Evolutionary conservation across 2,113 vertebrate species (phyloP).

Genomic region (Neolamprologus falcicula): DNA sequence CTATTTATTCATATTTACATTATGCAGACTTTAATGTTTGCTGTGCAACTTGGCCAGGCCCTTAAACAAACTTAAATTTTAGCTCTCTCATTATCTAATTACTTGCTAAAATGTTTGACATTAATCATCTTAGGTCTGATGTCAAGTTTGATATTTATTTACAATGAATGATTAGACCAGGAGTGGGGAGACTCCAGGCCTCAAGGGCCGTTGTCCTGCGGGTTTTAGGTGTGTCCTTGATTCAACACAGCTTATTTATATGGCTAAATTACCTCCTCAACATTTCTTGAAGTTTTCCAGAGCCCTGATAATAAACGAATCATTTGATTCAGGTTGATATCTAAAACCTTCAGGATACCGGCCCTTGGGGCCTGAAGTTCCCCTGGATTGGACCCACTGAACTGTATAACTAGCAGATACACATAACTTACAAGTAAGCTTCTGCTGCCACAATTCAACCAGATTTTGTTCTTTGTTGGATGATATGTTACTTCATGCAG

Average conservation of each 20-base stretch:
- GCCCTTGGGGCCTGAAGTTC: background rate
- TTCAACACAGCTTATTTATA: background rate
- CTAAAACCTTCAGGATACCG: background rate
- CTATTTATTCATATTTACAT: background rate
- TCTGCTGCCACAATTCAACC: background rate
- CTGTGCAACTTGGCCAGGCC: background rate
- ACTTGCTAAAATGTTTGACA: background rate
- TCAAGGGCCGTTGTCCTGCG: background rate
- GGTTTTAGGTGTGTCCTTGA: background rate
- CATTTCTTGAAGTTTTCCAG: background rate
- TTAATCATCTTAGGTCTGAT: background rate
- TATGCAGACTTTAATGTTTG: background rate
- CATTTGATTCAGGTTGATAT: background rate
- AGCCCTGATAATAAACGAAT: background rate
- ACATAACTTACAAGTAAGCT: background rate
- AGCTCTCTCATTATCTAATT: background rate
- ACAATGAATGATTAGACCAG: background rate
- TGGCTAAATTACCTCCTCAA: background rate
- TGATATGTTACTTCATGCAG: background rate
- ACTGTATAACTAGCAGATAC: background rate
- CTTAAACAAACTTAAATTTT: background rate
- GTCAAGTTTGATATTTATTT: background rate
- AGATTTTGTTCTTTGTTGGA: background rate
- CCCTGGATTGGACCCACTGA: background rate
- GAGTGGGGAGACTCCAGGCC: background rate